Evolutionary conservation across 2,113 vertebrate species (phyloP).

Genomic region (Melanostigma gelatinosum): DNA sequence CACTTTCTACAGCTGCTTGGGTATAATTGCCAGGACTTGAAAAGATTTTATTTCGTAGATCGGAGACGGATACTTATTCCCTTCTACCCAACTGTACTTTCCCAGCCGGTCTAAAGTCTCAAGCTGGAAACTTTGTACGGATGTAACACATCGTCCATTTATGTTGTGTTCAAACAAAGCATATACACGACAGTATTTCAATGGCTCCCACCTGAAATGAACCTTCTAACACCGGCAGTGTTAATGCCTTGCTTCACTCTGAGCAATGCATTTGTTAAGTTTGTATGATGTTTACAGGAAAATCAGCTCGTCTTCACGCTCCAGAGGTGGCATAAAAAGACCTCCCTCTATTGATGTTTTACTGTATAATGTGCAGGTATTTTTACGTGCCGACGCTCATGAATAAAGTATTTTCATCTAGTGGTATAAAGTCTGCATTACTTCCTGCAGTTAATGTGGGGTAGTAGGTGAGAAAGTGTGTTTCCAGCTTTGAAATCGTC

Average conservation of each 20-base stretch:
- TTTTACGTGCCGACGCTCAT: slow-evolving; percentile 9
- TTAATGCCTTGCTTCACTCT: not conserved
- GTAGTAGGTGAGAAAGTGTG: slow-evolving; percentile 19
- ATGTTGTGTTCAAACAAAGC: slow-evolving; percentile 31
- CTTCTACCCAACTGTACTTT: not conserved
- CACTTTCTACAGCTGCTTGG: not conserved
- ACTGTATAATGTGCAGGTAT: slow-evolving; percentile 26
- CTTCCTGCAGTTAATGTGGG: not conserved
- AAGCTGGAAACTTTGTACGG: slow-evolving; percentile 3
- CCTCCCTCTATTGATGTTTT: slow-evolving; percentile 29
- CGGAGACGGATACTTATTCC: not conserved
- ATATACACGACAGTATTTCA: not conserved
- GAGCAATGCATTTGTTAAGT: slow-evolving; percentile 1
- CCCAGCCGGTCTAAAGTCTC: slow-evolving; percentile 4
- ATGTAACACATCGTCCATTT: not conserved
- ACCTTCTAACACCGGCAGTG: slow-evolving; percentile 14
- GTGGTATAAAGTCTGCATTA: not conserved
- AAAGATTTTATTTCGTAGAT: not conserved
- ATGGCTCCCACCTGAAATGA: not conserved
- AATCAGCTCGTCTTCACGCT: slow-evolving; percentile 30
- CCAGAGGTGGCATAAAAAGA: slow-evolving; percentile 21
- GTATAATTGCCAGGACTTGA: slow-evolving; percentile 12
- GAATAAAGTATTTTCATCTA: not conserved
- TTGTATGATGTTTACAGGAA: slow-evolving; percentile 25
- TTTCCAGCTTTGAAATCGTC: slow-evolving; percentile 8